Conservation (phyloP, 30 jellyfish, hydroid and myxozoan species). For the Aurelia sp. region DNA sequence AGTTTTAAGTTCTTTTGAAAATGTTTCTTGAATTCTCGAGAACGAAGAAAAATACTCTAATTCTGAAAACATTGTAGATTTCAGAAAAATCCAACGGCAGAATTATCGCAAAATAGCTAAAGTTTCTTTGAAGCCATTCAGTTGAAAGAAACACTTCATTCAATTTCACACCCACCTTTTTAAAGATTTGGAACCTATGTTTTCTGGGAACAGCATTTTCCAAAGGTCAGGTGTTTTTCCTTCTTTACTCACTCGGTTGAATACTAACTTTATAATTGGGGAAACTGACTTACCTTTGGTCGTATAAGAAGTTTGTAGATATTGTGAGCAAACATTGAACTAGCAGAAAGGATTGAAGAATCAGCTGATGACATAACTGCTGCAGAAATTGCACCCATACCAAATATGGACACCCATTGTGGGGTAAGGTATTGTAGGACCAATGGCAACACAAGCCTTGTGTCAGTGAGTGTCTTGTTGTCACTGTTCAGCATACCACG, state of each 20-base stretch:
- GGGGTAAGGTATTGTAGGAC: conserved; percentile 92
- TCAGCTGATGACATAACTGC: conserved; percentile 98
- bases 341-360: conserved; percentile 89
- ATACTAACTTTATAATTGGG: neutral
- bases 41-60: no score
- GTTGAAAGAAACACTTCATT: no score
- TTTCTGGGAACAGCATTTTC: no score
- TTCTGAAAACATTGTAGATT: no score
- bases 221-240: no score
- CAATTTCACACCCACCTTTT: no score
- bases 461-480: conserved; percentile 55
- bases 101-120: no score
- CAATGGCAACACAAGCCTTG: conserved; percentile 82
- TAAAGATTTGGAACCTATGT: no score
- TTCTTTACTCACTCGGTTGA: neutral
- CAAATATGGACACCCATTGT: conserved; percentile 85
- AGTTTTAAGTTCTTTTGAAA: no score
- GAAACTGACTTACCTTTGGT: conserved; percentile 68
- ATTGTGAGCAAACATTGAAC: conserved; percentile 90
- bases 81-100: no score
- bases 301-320: conserved; percentile 71
- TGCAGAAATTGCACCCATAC: conserved; percentile 95
- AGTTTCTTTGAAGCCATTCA: no score
- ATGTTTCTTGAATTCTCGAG: no score
- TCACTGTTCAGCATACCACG: conserved; percentile 17